Evolutionary conservation across 1,140 invertebrate genomes (phyloP).

Genomic region (Metaphire vulgaris): DNA sequence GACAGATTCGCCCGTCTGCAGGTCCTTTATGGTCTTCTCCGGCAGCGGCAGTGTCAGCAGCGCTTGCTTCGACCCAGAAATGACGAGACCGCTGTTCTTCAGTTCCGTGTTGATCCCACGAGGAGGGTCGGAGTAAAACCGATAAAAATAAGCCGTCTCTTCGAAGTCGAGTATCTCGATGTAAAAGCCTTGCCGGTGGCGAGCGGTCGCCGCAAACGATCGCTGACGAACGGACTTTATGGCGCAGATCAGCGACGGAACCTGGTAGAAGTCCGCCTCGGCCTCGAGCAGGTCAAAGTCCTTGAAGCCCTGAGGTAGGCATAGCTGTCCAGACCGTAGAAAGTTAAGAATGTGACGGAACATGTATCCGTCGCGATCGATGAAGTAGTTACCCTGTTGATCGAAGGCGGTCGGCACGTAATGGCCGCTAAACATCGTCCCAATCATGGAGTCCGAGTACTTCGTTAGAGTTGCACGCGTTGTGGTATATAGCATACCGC

Average conservation of each 20-base stretch:
- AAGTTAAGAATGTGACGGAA: slow-evolving; percentile 33
- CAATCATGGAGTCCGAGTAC: slow-evolving; percentile 36
- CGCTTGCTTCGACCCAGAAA: slow-evolving; percentile 27
- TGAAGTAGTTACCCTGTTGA: slow-evolving; percentile 32
- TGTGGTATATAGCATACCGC: slow-evolving; percentile 35
- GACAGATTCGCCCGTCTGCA: slow-evolving; percentile 15
- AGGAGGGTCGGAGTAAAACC: slow-evolving; percentile 30
- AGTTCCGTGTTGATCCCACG: slow-evolving; percentile 27
- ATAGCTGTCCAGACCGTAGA: slow-evolving; percentile 25
- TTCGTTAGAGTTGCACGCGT: slow-evolving; percentile 32
- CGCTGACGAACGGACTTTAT: slow-evolving; percentile 16
- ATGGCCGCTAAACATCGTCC: slow-evolving; percentile 34
- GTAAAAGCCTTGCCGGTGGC: slow-evolving; percentile 20
- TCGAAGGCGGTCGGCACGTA: slow-evolving; percentile 31
- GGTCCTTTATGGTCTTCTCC: slow-evolving; percentile 28
- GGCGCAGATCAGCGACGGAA: slow-evolving; percentile 23
- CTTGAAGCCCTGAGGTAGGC: slow-evolving; percentile 30
- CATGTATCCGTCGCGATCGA: slow-evolving; percentile 32
- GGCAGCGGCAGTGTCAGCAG: slow-evolving; percentile 29
- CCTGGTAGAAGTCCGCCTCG: slow-evolving; percentile 32
- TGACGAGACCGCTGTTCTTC: slow-evolving; percentile 31
- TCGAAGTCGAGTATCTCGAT: slow-evolving; percentile 32
- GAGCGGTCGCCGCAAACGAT: background rate
- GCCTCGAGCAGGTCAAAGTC: slow-evolving; percentile 32
- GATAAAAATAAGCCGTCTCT: slow-evolving; percentile 31